These are phyloP conservation scores for Aselliscus stoliczkanus DNA, from an alignment of 2,797 vertebrate genomes.

Conservation along the genomic window DNA sequence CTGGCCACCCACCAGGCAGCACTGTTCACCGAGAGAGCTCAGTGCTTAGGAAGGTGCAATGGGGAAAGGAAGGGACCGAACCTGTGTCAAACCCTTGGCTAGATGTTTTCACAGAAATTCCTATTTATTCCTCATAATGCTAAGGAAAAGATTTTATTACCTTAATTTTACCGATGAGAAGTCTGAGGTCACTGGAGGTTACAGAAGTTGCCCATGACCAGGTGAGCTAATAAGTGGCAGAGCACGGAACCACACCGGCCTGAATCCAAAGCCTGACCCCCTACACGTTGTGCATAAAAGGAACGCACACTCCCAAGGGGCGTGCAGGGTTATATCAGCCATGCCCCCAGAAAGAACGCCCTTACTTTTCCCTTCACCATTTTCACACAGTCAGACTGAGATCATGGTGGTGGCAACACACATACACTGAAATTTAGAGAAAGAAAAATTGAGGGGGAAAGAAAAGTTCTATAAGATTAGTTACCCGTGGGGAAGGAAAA, in stretches of 20 bases:
- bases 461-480: neutral
- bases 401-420: neutral
- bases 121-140: neutral
- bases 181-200: neutral
- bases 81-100: neutral
- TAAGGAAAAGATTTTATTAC: neutral
- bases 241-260: neutral
- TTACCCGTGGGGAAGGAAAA: neutral
- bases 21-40: neutral
- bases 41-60: neutral
- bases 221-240: neutral
- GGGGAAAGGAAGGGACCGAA: neutral
- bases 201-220: neutral
- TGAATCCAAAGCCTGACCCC: neutral
- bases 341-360: neutral
- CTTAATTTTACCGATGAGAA: slow-evolving; percentile 13
- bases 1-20: neutral
- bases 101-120: neutral
- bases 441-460: neutral
- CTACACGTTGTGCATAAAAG: neutral
- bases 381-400: neutral
- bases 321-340: neutral
- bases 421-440: neutral
- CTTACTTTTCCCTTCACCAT: neutral
- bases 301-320: neutral